Base-by-base conservation (phyloP, 2,113 vertebrate species). In the Scomber japonicus region DNA sequence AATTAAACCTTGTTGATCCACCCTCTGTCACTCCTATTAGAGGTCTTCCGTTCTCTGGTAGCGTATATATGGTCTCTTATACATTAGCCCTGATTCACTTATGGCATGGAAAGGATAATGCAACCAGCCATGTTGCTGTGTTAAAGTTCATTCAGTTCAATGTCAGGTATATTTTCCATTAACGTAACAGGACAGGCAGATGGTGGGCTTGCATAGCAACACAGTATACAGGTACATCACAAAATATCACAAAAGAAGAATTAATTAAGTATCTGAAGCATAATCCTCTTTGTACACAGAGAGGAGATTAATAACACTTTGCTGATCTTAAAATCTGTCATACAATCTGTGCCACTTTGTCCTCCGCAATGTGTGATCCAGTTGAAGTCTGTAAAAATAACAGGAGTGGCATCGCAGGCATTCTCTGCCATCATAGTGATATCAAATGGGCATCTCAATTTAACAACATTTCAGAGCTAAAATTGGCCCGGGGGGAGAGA, bases 361-460 rank as follows among this genome's bases (percentile, higher is more conserved):
- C 60, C 80, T 63, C 54, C 60, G 56, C 68, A 35, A 49, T 40
- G 76, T 79, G 78, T 59, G 69, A 91, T 85, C 70, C 82, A 73
- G 73, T 69, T 82, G 65, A 87, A 79, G 82, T 87, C 86, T 85
- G 78, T 92, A 94, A 92, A 94, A 93, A 93, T 92, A 94, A 89
- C 88, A 88, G 68, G 76, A 86, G 84, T 16, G 73, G 80, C 92
- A 89, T 90, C 19, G 59, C 78, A 73, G 4, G 81, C 75, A 90
- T 92, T 92, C 87, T 76, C 62, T 71, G 50, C 77, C 83, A 88
- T 91, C 81, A 80, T 56, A 84, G 77, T 85, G 79, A 85, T 84
- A 92, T 92, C 81, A 91, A 90, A 91, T 19, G 61, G 80, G 81
- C 81, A 82, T 87, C 79, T 82, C 77, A 76, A 78, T 88, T 81